Evolutionary conservation across 2,888 invertebrate genomes (phyloP), one percentile per base, ranked within the genome.

Genomic region (Pogonocherus hispidulus): DNA sequence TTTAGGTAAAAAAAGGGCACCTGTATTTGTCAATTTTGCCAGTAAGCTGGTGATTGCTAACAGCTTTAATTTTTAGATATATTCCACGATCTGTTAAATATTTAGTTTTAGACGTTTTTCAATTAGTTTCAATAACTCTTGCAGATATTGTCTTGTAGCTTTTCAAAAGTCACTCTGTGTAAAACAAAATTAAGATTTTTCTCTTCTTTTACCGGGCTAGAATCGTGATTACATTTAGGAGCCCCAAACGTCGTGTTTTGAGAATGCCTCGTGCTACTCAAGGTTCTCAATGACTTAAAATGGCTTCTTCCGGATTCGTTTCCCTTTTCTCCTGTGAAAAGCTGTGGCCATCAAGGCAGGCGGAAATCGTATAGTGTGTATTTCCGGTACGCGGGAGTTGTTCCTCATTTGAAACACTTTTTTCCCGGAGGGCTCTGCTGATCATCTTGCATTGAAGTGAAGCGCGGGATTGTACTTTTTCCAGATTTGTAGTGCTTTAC

Each of bases 301-400:
- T 62, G 62, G 51, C 51, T 22, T 35, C 35, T 62, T 62, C 62
- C 60, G 62, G 51, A 62, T 51, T 62, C 18, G 51, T 62, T 51
- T 62, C 62, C 51, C 37, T 35, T 51, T 55, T 35, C 37, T 55
- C 14, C 14, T 37, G 41, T 55, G 55, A 41, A 55, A 55, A 55
- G 55, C 27, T 55, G 37, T 20, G 41, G n/a, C 55, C 37, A 55
- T 55, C 37, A 55, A 8, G 55, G 55, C 41, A 37, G 35, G 22
- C 55, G 55, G 55, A 55, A 55, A 37, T 22, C 55, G 41, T 55
- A 55, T 37, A 20, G 35, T 18, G 55, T 55, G 22, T 55, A 37
- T 55, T 55, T 55, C 55, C 55, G 55, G 41, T 19, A 55, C 55
- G 55, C 19, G 55, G 14, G 19, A 55, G 37, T 55, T 55, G 55